Evolutionary conservation across 2,113 vertebrate genomes (phyloP), one percentile per base, ranked within the genome.

Genomic region (Pangasianodon hypophthalmus): DNA sequence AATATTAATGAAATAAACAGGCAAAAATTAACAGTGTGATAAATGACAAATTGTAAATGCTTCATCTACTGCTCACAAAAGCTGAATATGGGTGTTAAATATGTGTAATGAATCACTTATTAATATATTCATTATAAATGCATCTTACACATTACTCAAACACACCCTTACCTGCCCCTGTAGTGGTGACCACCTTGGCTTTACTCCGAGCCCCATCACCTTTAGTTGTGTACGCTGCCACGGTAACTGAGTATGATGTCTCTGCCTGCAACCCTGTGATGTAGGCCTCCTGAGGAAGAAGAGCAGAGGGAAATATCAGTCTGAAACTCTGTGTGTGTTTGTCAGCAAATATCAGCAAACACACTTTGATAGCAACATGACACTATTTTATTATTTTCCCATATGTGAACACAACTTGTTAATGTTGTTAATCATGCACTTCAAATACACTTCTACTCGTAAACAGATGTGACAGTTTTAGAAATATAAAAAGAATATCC

Each of bases 181-280:
- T 97, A 4, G 98, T 99, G n/a, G 97, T 96, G 93, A 97, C 97
- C 79, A 97, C 94, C 91, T 96, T 98, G 69, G 97, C 96, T 88
- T 98, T 99, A 96, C 98, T 99, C 88, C 96, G 97, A 86, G 98
- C 98, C 84, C 98, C 98, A 10, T 99, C 97, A 18, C 98, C 98
- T 87, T 98, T 98, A 90, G 97, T 97, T 89, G 97, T 99, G 60
- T 99, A 99, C 0, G 98, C 98, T 14, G 98, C 97, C 0, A 99
- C 97, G 0, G 97, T 98, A 88, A 99, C 89, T 0, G 97, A 98
- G 94, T 99, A 99, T 88, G 96, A 97, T 3, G 98, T 99, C 94
- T 99, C 98, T 0, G 98, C 96, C 56, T 97, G 96, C 88, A 99
- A 96, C 87, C 97, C 96, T 6, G 96, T 96, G 88, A 99, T 96